Evolutionary conservation across 2,797 vertebrate species (phyloP), one percentile per base, ranked within the genome.

Genomic region (Podarcis lilfordi): DNA sequence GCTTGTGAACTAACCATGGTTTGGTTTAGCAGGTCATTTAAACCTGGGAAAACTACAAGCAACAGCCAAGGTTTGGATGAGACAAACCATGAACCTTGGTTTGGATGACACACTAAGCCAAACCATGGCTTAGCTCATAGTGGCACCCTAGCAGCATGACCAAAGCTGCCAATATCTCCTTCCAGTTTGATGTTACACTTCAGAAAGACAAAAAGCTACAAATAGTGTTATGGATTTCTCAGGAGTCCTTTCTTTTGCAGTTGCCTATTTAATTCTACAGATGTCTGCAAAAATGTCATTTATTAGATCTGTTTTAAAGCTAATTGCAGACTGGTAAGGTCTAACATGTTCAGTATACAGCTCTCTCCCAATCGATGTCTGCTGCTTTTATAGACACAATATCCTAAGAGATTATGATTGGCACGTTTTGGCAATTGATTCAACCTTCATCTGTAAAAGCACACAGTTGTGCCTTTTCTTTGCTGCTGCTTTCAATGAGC

Each of bases 211-310:
- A 87, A 85, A 93, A 71, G 32, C 84, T 92, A 82, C 35, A 77
- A 81, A 80, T 68, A 59, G 25, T 86, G 29, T 90, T 91, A 4
- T 87, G 15, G 89, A 71, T 87, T 13, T 91, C 55, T 79, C 90
- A 92, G 89, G 37, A 92, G 71, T 27, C 72, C 43, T 89, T 92
- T 90, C 87, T 29, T 40, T 90, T 92, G 91, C 81, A 29, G 27
- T 76, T 82, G 64, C 84, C 35, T 83, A 25, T 32, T 71, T 66
- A 86, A 87, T 82, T 90, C 84, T n/a, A 71, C 87, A 55, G 29
- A 4, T 80, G 23, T 59, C 81, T 89, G n/a, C 10, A 64, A 0
- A 85, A 84, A 74, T 89, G 11, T 5, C 71, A 0, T 83, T 50
- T 90, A 25, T 64, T 80, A 90, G 71, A 84, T 71, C 50, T 86